phyloP scores from a whole-genome alignment of 2,797 vertebrate species.

The Pitangus sulphuratus region DNA sequence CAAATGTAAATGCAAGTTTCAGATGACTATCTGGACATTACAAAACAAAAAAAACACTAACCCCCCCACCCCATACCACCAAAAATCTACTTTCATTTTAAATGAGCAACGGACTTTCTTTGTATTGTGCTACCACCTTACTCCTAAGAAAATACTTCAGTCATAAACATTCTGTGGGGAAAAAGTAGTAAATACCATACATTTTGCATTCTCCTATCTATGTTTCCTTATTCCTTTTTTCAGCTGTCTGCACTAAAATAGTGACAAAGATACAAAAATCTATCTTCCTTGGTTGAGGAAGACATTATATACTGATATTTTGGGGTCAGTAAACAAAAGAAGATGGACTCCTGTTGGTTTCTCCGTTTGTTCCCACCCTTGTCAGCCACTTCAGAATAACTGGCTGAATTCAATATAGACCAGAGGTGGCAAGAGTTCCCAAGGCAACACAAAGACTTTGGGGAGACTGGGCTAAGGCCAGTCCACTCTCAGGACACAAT shows the following conservation, averaged over 20 bases:
- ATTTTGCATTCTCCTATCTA: not conserved
- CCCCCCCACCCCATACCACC: not conserved
- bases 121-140: not conserved
- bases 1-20: conserved; percentile 45
- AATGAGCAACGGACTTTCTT: not conserved
- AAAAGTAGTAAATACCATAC: not conserved
- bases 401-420: not conserved
- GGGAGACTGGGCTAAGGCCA: not conserved
- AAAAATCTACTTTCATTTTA: not conserved
- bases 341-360: not conserved
- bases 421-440: not conserved
- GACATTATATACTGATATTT: not conserved
- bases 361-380: not conserved
- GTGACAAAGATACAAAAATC: not conserved
- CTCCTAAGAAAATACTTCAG: not conserved
- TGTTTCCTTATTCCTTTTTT: not conserved
- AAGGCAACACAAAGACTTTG: not conserved
- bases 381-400: not conserved
- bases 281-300: not conserved
- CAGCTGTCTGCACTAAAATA: not conserved
- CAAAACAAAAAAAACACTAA: not conserved
- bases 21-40: not conserved
- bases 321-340: not conserved
- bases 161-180: not conserved
- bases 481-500: not conserved